Base-by-base conservation (phyloP, 1,140 invertebrate species). In the Achatina immaculata region DNA sequence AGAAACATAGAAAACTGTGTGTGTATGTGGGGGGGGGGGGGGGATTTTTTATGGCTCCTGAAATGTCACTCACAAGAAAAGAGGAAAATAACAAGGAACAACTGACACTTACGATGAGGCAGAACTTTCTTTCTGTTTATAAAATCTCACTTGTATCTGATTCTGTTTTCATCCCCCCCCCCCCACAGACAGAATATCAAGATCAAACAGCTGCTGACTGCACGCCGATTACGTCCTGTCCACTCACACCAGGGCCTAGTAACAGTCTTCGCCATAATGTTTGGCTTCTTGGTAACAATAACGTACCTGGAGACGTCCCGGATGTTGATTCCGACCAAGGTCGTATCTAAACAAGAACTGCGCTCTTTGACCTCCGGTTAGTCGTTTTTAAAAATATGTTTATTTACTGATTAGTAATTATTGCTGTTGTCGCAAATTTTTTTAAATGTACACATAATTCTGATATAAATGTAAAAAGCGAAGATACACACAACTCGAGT, bases 221-320 rank as follows among this genome's bases (percentile, higher is more conserved):
- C 24, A 36, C 40, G 72, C n/a, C 74, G 74, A 19, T 9, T 38
- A 21, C 28, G 43, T 24, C 28, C 43, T 36, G n/a, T 76, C 74
- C 51, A 14, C 6, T 40, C 48, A 1, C 66, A 78, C 40, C 62
- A 78, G 19, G 38, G 58, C 16, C 40, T 78, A n/a, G 16, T 78
- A 1, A 43, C 76, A 0, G 65, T 62, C 28, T 78, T 78, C 62
- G 40, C 65, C 24, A 43, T 62, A 1, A 3, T 43, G 36, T 78
- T 38, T 34, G 28, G 36, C 19, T 43, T 78, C 0, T 58, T 45
- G 0, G 36, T 68, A 24, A 14, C 68, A 62, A n/a, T 78, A 14
- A 68, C 48, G 7, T 78, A 55, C 42, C 21, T 78, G 9, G 76
- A 78, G 43, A 68, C 65, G 24, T 78, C 76, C 62, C 36, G 76